Evolutionary conservation across 2,888 invertebrate species (phyloP), one percentile per base, ranked within the genome.

Genomic region (Dichetophora obliterata): DNA sequence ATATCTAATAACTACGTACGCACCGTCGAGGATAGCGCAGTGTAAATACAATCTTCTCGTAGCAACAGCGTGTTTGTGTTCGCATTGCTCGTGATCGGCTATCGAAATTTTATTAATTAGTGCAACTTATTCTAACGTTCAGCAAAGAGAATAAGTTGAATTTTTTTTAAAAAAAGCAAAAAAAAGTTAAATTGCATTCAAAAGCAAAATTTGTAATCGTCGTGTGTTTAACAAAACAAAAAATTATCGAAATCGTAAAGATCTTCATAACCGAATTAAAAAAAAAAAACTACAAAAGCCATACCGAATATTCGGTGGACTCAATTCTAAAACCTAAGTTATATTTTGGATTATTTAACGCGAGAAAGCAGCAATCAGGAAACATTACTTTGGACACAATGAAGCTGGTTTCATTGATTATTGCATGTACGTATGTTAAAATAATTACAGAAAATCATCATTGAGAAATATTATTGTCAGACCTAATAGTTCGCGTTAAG

Each of bases 321-420:
- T 6, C 27, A 37, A 27, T 43, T 2, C 31, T 9, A 52, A 48
- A 66, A 52, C 31, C 31, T 24, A n/a, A 6, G 27, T 27, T 50
- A 16, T 43, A 16, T 43, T 59, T 76, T 57, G 77, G 75, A 79
- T 77, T 78, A 70, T 76, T 19, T 19, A 24, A 8, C 19, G n/a
- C 16, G 27, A 61, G 27, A 57, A 14, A 31, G 37, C 61, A 68
- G 14, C 5, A 37, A 68, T 34, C 63, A 75, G 31, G 3, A 76
- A 75, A 75, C 75, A 69, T 76, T 69, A 78, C 34, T 77, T 22
- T 77, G 22, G 76, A 77, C 75, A 83, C 78, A 77, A 86, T 86
- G 86, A 86, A 86, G 83, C 81, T 86, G 79, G 79, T 86, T 80
- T 82, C 84, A 81, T 79, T 86, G 81, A 83, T 86, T 37, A 74